phyloP scores from a whole-genome alignment of 2,113 vertebrate species.

The Rhinoptilus africanus region DNA sequence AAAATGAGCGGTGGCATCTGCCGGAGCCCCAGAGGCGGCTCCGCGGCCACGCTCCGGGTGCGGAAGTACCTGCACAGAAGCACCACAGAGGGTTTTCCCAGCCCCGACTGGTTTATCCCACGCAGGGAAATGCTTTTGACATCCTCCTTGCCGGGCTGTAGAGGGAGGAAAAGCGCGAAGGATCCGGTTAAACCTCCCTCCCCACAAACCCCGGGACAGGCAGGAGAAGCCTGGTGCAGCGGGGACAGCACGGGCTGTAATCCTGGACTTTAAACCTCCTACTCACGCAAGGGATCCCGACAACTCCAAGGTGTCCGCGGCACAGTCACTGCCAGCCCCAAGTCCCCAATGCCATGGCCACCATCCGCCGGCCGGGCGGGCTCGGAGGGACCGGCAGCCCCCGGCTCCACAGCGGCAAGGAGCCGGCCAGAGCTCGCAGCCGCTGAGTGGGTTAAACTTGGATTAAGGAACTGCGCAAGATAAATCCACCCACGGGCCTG shows the following conservation, averaged over 20 bases:
- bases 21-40: fast-evolving
- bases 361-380: background rate
- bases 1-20: background rate
- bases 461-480: background rate
- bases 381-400: background rate
- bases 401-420: background rate
- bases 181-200: background rate
- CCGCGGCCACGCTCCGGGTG: fast-evolving
- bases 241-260: fast-evolving
- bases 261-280: fast-evolving
- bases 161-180: fast-evolving
- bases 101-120: fast-evolving
- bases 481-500: background rate
- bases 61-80: background rate
- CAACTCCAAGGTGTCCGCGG: fast-evolving
- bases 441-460: background rate
- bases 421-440: background rate
- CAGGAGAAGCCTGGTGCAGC: background rate
- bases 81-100: background rate
- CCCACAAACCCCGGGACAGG: fast-evolving
- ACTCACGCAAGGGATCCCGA: background rate
- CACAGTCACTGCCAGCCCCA: too few relatives aligned
- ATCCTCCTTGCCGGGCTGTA: background rate
- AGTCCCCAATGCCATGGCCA: fast-evolving
- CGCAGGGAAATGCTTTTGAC: background rate